Evolutionary conservation across 2,888 invertebrate genomes (phyloP).

Genomic region (Aelia acuminata): DNA sequence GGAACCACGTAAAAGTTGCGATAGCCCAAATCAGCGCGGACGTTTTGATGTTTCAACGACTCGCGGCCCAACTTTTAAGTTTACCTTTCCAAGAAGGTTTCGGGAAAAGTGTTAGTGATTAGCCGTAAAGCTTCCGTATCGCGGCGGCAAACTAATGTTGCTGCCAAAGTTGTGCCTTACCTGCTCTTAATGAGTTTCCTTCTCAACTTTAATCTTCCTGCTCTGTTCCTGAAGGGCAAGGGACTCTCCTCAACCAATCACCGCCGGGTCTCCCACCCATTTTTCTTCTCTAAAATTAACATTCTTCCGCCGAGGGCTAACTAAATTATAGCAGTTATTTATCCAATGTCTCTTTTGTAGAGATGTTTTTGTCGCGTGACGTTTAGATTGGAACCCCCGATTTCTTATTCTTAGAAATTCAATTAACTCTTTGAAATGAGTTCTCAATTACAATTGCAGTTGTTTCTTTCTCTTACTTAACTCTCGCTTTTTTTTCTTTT

Average conservation of each 20-base stretch:
- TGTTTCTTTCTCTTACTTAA: not conserved
- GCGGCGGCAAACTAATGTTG: constrained; percentile 31
- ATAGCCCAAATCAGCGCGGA: constrained; percentile 5
- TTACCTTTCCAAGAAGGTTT: constrained; percentile 34
- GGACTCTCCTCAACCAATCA: constrained; percentile 36
- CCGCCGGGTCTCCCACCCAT: not conserved
- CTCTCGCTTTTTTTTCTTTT: not conserved
- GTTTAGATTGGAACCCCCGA: constrained; percentile 6
- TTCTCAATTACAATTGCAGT: constrained; percentile 43
- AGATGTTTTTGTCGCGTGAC: constrained; percentile 26
- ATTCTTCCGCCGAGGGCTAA: not conserved
- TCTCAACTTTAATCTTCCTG: constrained; percentile 40
- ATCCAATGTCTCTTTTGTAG: not conserved
- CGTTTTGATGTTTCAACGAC: constrained; percentile 38
- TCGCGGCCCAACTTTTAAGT: constrained; percentile 38
- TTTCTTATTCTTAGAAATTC: constrained; percentile 22
- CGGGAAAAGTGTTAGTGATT: constrained; percentile 45
- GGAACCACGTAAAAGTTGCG: not conserved
- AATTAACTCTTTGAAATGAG: constrained; percentile 38
- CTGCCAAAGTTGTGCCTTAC: constrained; percentile 19
- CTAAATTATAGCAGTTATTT: constrained; percentile 41
- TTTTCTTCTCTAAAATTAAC: constrained; percentile 45
- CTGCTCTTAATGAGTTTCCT: constrained; percentile 45
- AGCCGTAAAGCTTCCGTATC: constrained; percentile 31
- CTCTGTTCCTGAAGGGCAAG: constrained; percentile 31